A percentile compares a stretch with the other conserved stretches of the same genome.
Conservation (phyloP, 1,140 invertebrate species). For the Bacillus rossius region DNA sequence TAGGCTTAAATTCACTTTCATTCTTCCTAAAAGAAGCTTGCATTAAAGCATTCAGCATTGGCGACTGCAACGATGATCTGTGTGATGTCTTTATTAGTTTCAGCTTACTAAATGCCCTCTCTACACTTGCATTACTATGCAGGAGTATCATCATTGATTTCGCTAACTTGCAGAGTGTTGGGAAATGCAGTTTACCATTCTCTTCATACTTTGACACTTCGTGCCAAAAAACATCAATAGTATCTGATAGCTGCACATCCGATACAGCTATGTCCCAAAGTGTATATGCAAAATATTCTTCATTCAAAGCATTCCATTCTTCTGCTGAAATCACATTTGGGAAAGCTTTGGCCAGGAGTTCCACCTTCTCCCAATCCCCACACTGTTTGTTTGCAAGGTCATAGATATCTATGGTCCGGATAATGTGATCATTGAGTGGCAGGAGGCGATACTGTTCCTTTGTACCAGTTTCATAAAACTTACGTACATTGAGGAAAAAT, state of each 20-base stretch:
- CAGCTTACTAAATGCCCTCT: neutral
- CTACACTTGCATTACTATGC: neutral
- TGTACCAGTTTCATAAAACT: neutral
- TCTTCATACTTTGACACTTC: neutral
- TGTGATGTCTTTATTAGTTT: neutral
- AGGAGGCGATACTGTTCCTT: neutral
- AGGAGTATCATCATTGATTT: neutral
- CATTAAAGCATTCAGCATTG: slow-evolving; percentile 2
- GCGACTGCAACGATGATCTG: neutral
- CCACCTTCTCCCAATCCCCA: neutral
- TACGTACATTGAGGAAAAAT: neutral
- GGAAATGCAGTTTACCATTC: slow-evolving; percentile 2
- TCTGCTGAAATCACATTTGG: neutral
- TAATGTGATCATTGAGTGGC: neutral
- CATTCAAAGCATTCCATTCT: neutral
- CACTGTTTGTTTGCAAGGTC: neutral
- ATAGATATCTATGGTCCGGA: neutral
- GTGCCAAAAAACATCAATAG: neutral
- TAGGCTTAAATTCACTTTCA: neutral
- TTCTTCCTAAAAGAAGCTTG: neutral
- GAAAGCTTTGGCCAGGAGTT: neutral
- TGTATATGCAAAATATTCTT: neutral
- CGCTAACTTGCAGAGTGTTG: neutral
- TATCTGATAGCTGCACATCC: neutral
- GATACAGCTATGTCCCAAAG: neutral